These are phyloP conservation scores for Tetragonisca angustula DNA, from an alignment of 2,888 invertebrate genomes.

Conservation along the genomic window DNA sequence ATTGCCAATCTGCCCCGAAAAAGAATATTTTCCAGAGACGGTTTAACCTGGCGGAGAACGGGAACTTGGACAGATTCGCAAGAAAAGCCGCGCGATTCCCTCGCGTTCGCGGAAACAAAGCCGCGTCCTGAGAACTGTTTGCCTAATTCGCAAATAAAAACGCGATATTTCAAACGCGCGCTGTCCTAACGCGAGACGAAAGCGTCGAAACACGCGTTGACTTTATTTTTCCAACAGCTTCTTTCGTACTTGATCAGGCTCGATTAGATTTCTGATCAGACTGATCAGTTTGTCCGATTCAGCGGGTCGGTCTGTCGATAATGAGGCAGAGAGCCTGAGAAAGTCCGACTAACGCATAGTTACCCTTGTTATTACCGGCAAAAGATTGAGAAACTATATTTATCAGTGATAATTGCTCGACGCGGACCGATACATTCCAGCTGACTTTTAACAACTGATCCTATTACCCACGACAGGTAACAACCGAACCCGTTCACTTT, in stretches of 20 bases:
- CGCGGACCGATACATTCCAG: background rate
- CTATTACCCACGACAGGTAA: background rate
- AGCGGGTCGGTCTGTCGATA: too few species aligned
- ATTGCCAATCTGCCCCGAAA: conserved; percentile 74
- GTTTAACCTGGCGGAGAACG: background rate
- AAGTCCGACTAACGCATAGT: background rate
- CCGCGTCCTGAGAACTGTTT: conserved; percentile 8
- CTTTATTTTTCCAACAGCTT: background rate
- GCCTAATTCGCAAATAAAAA: background rate
- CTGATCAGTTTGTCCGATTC: background rate
- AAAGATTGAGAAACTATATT: conserved; percentile 2
- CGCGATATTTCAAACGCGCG: background rate
- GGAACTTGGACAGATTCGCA: conserved; percentile 8
- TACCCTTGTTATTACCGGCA: background rate
- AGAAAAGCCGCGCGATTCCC: conserved; percentile 6
- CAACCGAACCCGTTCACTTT: background rate
- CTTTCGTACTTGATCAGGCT: background rate
- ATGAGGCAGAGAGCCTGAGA: background rate
- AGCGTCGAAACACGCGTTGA: background rate
- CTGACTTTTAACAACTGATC: background rate
- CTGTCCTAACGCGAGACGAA: background rate
- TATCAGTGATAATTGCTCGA: conserved; percentile 4
- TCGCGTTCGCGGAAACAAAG: conserved; percentile 26
- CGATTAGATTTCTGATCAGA: background rate
- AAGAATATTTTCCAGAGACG: conserved; percentile 32